These are phyloP conservation scores for Trichomalopsis sarcophagae DNA, from an alignment of 1,140 invertebrate species.

Conservation along the genomic window DNA sequence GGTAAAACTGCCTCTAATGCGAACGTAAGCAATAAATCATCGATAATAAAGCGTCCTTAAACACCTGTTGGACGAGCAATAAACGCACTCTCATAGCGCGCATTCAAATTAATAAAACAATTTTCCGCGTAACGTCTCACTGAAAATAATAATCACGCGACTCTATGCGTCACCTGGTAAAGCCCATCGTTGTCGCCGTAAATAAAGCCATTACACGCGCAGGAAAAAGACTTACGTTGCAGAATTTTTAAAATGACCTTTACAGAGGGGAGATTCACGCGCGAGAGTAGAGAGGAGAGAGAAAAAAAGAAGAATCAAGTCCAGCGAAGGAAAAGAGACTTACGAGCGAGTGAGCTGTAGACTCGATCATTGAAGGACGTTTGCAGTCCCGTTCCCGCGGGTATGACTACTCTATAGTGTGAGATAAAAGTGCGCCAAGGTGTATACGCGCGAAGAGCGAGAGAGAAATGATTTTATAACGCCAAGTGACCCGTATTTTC, in stretches of 20 bases:
- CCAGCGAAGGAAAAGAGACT: not conserved
- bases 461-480: conserved; percentile 9
- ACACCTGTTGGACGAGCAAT: not conserved
- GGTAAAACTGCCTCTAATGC: too few species aligned
- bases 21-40: too few species aligned
- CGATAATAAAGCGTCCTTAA: not conserved
- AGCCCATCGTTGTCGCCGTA: not conserved
- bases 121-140: not conserved
- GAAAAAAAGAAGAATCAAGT: not conserved
- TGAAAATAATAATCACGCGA: not conserved
- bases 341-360: not conserved
- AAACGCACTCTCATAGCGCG: not conserved
- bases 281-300: not conserved
- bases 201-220: not conserved
- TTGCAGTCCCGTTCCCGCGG: conserved; percentile 46
- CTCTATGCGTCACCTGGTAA: not conserved
- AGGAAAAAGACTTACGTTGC: not conserved
- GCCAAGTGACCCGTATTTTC: not conserved
- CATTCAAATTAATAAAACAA: too few species aligned
- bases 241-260: not conserved
- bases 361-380: conserved; percentile 55
- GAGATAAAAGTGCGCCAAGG: not conserved
- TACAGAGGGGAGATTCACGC: not conserved
- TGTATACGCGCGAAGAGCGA: not conserved
- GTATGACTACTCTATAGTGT: not conserved